A percentile compares a stretch with the other conserved stretches of the same genome.
phyloP scores from a whole-genome alignment of 2,888 invertebrate species.

The Pelosia muscerda region DNA sequence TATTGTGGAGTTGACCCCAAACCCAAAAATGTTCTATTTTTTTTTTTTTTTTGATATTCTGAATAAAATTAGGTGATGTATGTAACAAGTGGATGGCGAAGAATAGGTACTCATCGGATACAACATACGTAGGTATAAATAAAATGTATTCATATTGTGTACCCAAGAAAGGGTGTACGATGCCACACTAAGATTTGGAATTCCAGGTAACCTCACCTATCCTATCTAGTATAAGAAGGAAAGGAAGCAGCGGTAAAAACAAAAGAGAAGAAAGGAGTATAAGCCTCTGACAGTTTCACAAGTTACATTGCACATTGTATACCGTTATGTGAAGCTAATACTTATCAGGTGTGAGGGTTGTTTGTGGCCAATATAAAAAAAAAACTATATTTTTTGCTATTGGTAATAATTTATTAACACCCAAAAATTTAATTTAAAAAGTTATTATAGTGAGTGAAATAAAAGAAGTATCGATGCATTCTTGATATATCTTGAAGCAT shows the following conservation, averaged over 20 bases:
- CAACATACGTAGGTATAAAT: not conserved
- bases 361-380: no score
- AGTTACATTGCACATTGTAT: not conserved
- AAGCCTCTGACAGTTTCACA: not conserved
- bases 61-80: not conserved
- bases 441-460: conserved; percentile 52
- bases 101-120: not conserved
- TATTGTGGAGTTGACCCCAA: conserved; percentile 67
- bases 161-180: not conserved
- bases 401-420: conserved; percentile 9
- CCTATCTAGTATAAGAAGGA: not conserved
- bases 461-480: conserved; percentile 67
- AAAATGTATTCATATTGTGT: not conserved
- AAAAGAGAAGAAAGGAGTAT: not conserved
- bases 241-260: not conserved
- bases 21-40: conserved; percentile 56
- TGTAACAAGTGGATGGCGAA: not conserved
- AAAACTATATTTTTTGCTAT: not conserved
- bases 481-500: conserved; percentile 69
- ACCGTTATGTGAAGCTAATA: not conserved
- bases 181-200: no score
- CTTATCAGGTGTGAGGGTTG: no score
- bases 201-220: no score
- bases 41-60: not conserved
- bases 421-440: conserved; percentile 50